Percentiles rank a stretch among this genome's conserved stretches.
phyloP scores from a whole-genome alignment of 2,797 vertebrate genomes.

The Aratinga solstitialis region DNA sequence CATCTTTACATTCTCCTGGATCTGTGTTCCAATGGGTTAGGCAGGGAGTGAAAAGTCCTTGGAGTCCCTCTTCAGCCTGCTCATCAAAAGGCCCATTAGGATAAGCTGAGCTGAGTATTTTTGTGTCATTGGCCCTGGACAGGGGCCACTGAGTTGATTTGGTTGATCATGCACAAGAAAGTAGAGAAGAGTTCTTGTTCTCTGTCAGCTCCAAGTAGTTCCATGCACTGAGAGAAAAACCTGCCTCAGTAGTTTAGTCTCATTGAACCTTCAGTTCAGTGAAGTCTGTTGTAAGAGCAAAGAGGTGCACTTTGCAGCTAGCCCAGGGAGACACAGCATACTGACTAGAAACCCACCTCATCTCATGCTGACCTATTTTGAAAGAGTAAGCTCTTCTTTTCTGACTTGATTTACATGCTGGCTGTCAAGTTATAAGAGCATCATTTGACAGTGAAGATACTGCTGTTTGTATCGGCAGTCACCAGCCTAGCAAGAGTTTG shows the following conservation, averaged over 20 bases:
- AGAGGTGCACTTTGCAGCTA: background rate
- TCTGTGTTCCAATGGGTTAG: background rate
- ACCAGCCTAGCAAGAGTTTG: slow-evolving; percentile 62
- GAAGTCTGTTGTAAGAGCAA: background rate
- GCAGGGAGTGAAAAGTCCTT: background rate
- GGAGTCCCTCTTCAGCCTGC: background rate
- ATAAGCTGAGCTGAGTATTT: background rate
- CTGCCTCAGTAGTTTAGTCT: background rate
- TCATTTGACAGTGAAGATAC: slow-evolving; percentile 57
- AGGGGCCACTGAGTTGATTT: background rate
- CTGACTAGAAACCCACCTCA: background rate
- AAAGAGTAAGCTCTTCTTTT: slow-evolving; percentile 16
- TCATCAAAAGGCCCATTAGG: background rate
- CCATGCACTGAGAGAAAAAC: background rate
- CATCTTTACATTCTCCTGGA: background rate
- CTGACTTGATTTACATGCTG: slow-evolving; percentile 17
- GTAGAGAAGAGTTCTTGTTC: background rate
- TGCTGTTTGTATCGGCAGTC: slow-evolving; percentile 66
- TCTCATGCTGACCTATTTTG: slow-evolving; percentile 18
- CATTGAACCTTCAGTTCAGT: accelerated
- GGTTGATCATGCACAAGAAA: background rate
- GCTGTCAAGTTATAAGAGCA: slow-evolving; percentile 34
- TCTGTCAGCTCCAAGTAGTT: background rate
- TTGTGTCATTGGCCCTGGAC: background rate
- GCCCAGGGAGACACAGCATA: background rate